phyloP scores from a whole-genome alignment of 2,113 vertebrate species.

The human (Homo sapiens) region DNA sequence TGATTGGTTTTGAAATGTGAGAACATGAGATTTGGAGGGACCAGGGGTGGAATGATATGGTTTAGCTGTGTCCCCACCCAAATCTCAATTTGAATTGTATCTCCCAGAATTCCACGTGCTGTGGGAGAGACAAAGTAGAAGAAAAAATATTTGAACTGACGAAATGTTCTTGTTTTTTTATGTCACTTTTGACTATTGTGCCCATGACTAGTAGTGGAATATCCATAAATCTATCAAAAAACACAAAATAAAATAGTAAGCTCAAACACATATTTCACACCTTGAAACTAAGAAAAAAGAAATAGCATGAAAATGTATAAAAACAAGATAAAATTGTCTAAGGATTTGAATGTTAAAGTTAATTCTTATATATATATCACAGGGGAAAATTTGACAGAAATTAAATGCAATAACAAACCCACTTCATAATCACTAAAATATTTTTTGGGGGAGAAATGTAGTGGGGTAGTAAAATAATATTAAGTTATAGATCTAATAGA shows the following conservation, averaged over 20 bases:
- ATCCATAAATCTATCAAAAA: not conserved
- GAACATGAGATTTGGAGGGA: too few species aligned
- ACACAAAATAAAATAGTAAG: not conserved
- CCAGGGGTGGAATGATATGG: too few species aligned
- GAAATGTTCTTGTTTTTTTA: not conserved
- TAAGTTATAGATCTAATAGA: not conserved
- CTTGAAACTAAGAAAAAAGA: not conserved
- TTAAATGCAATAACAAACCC: not conserved
- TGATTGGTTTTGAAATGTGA: too few species aligned
- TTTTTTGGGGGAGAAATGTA: rapidly evolving
- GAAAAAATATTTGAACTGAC: not conserved
- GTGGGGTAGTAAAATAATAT: not conserved
- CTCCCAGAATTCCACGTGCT: too few species aligned
- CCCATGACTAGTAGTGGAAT: not conserved
- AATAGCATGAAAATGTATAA: not conserved
- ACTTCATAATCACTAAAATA: not conserved
- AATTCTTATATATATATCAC: not conserved
- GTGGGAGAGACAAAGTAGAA: not conserved
- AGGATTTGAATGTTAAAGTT: constrained; percentile 14
- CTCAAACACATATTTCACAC: not conserved
- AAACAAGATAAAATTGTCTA: not conserved
- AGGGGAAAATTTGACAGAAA: not conserved
- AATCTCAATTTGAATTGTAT: too few species aligned
- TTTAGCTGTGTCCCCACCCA: too few species aligned
- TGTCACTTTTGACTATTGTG: not conserved